Evolutionary conservation across 2,888 invertebrate species (phyloP).

Genomic region (Drosophila nr. medialis): DNA sequence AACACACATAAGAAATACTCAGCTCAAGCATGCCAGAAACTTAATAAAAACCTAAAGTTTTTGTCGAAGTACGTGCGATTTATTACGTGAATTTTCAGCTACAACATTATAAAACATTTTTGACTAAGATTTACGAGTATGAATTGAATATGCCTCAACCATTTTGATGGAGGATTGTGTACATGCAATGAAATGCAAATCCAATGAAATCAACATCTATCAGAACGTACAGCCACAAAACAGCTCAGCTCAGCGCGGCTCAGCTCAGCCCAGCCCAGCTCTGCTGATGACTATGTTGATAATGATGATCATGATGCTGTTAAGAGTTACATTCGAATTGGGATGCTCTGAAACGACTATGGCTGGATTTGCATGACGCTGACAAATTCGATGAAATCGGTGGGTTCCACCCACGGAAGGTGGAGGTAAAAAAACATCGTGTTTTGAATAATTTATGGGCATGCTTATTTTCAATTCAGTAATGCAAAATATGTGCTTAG

Average conservation of each 20-base stretch:
- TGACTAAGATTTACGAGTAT: conserved; percentile 15
- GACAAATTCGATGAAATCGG: conserved; percentile 30
- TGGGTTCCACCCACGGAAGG: background rate
- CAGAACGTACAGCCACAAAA: conserved; percentile 7
- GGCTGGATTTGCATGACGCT: conserved; percentile 48
- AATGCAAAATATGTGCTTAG: conserved; percentile 43
- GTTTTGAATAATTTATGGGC: conserved; percentile 55
- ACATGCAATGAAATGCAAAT: conserved; percentile 47
- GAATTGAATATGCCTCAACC: conserved; percentile 18
- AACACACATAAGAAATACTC: background rate
- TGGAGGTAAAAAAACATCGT: background rate
- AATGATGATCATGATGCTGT: conserved; percentile 9
- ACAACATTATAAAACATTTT: conserved; percentile 3
- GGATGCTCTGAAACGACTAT: conserved; percentile 1
- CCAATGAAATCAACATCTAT: conserved; percentile 51
- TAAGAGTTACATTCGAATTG: conserved; percentile 1
- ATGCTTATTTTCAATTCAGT: conserved; percentile 27
- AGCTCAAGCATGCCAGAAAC: background rate
- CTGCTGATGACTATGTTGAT: background rate
- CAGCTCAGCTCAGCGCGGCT: background rate
- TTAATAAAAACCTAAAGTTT: background rate
- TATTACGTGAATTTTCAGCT: background rate
- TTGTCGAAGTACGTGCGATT: background rate
- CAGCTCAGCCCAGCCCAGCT: background rate
- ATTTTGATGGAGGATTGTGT: background rate